Evolutionary conservation across 2,113 vertebrate species (phyloP).

Genomic region (Vulpes vulpes): DNA sequence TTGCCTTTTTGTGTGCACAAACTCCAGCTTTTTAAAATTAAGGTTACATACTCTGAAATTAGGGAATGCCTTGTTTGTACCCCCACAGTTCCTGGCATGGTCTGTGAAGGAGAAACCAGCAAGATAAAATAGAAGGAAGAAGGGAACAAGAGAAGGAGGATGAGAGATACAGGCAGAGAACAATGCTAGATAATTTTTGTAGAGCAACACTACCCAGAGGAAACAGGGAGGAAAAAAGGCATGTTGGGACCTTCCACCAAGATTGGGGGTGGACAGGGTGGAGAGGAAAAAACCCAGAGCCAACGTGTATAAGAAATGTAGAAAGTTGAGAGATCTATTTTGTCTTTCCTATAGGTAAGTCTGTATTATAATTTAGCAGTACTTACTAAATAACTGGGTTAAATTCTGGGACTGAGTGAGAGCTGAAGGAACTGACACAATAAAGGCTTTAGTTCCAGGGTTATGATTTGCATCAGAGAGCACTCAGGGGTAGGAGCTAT

Average conservation of each 20-base stretch:
- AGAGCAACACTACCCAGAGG: not conserved
- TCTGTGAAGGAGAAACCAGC: not conserved
- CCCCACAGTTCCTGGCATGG: not conserved
- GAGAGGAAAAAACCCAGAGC: not conserved
- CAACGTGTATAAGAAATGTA: not conserved
- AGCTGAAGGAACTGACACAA: constrained; percentile 46
- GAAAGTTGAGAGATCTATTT: not conserved
- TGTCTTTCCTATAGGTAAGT: not conserved
- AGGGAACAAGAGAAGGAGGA: not conserved
- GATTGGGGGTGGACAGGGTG: not conserved
- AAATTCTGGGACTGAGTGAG: constrained; percentile 28
- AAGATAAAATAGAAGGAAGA: not conserved
- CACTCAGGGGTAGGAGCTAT: not conserved
- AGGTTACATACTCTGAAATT: not conserved
- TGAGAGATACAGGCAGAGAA: not conserved
- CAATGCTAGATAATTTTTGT: not conserved
- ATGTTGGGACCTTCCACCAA: not conserved
- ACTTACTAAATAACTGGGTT: not conserved
- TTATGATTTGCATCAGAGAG: not conserved
- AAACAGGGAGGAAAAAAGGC: not conserved
- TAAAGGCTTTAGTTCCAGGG: not conserved
- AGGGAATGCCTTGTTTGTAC: not conserved
- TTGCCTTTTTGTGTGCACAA: not conserved
- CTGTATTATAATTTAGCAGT: constrained; percentile 12
- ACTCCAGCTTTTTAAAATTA: not conserved